phyloP scores from a whole-genome alignment of 2,113 vertebrate species.

The Prunella himalayana region DNA sequence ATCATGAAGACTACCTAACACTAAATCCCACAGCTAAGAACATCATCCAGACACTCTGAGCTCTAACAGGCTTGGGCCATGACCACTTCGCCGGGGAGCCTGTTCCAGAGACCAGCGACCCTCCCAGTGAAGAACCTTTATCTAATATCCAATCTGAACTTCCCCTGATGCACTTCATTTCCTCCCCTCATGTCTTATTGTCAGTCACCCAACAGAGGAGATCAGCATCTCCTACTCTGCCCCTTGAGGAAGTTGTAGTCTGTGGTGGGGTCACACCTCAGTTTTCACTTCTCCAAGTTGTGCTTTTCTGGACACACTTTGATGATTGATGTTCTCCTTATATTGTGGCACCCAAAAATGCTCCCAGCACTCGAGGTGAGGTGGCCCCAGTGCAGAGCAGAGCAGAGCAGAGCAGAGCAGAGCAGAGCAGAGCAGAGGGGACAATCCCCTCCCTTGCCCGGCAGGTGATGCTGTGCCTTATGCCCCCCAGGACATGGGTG shows the following conservation, averaged over 20 bases:
- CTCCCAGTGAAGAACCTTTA: background rate
- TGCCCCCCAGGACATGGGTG: rapidly evolving
- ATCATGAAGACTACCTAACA: background rate
- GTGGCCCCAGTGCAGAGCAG: rapidly evolving
- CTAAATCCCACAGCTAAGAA: background rate
- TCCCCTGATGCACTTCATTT: background rate
- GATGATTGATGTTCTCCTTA: background rate
- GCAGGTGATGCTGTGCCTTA: background rate
- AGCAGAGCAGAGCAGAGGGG: rapidly evolving
- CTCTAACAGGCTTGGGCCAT: background rate
- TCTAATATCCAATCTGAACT: background rate
- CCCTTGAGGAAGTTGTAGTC: background rate
- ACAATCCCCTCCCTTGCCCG: rapidly evolving
- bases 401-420: rapidly evolving
- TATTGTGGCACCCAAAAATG: background rate
- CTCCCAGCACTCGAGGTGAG: rapidly evolving
- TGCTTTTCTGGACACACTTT: background rate
- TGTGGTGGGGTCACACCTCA: background rate
- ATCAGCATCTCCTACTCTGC: background rate
- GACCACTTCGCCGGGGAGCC: background rate
- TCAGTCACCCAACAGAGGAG: background rate
- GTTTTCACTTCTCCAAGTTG: background rate
- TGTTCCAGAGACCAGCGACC: background rate
- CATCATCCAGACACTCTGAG: background rate
- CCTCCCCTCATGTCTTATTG: rapidly evolving